A percentile compares a stretch with the other conserved stretches of the same genome.
Evolutionary conservation across 2,113 vertebrate genomes (phyloP).

Genomic region (Sciurus niger): DNA sequence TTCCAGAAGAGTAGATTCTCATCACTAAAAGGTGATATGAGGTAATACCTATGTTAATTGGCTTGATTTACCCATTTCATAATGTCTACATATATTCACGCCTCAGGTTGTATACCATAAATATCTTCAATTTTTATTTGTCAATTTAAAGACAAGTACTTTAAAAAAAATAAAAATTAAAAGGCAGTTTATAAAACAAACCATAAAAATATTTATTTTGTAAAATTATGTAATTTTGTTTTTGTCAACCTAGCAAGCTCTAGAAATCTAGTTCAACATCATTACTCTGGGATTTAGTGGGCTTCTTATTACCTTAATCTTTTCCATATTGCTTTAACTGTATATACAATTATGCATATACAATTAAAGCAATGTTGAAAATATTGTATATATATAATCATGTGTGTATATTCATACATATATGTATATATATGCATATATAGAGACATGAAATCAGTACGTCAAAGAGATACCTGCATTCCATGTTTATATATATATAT

Average conservation of each 20-base stretch:
- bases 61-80: neutral
- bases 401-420: no score
- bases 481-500: no score
- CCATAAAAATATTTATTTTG: slow-evolving; percentile 6
- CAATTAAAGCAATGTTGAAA: no score
- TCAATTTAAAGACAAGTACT: neutral
- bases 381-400: neutral
- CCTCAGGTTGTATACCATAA: neutral
- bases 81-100: neutral
- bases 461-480: no score
- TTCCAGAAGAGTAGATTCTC: neutral
- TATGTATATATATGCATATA: neutral
- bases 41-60: neutral
- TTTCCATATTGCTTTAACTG: slow-evolving; percentile 8
- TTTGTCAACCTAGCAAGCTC: neutral
- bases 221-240: neutral
- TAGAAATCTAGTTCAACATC: slow-evolving; percentile 23
- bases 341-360: no score
- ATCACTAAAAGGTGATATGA: neutral
- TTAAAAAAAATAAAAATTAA: neutral
- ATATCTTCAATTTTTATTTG: neutral
- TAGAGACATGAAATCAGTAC: no score
- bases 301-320: slow-evolving; percentile 24
- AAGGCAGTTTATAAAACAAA: slow-evolving; percentile 30
- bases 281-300: neutral